phyloP scores from a whole-genome alignment of 2,113 vertebrate species.

The Jaculus jaculus region DNA sequence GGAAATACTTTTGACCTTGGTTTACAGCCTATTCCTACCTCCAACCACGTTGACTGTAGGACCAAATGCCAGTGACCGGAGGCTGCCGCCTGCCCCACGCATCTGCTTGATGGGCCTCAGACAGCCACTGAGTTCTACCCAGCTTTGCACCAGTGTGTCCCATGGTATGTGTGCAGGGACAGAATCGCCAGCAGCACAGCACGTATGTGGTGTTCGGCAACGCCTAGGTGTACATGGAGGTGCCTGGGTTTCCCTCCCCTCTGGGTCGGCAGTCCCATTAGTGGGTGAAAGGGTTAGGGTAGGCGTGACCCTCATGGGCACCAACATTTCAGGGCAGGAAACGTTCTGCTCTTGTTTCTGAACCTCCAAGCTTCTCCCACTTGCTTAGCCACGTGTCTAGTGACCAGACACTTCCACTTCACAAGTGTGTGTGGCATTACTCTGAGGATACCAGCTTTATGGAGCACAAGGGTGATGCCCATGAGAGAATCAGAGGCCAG shows the following conservation, averaged over 20 bases:
- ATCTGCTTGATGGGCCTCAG: not conserved
- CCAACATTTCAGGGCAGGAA: not conserved
- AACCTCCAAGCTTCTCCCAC: not conserved
- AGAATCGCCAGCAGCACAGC: not conserved
- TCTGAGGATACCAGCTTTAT: not conserved
- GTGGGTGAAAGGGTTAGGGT: not conserved
- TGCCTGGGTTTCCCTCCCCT: not conserved
- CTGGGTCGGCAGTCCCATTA: not conserved
- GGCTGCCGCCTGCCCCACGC: accelerated
- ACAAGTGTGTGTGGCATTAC: not conserved
- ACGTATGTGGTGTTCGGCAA: no score
- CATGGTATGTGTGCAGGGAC: no score
- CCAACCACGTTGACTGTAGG: no score
- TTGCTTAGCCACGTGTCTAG: not conserved
- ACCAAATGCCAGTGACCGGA: no score
- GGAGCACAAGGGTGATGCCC: not conserved
- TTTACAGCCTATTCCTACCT: not conserved
- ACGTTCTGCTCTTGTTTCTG: conserved; percentile 12
- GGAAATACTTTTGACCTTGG: no score
- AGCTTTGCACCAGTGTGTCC: not conserved
- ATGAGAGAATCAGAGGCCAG: no score
- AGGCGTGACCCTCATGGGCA: not conserved
- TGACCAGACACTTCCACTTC: not conserved
- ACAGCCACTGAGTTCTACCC: not conserved
- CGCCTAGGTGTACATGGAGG: not conserved